Percentiles rank a stretch among this genome's conserved stretches.
phyloP scores from a whole-genome alignment of 2,888 invertebrate species.

The Hipparchia sbordonii region DNA sequence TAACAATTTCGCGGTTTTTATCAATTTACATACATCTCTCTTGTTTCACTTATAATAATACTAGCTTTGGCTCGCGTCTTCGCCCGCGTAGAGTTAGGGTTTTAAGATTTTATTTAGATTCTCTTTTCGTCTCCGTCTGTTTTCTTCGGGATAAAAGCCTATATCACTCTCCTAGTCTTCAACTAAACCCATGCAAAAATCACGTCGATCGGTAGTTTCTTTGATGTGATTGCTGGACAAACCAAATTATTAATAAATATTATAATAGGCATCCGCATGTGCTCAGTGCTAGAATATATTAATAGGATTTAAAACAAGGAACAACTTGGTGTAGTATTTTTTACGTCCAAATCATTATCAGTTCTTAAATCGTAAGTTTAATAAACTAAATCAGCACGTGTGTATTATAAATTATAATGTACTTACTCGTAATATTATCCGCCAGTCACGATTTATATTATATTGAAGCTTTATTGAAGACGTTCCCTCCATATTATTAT shows the following conservation, averaged over 20 bases:
- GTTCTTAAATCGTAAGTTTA: neutral
- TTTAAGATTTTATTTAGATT: no score
- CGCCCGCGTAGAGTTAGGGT: no score
- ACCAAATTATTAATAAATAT: no score
- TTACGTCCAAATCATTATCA: neutral
- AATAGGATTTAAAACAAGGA: neutral
- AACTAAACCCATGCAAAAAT: no score
- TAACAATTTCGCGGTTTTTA: neutral
- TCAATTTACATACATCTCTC: conserved; percentile 4
- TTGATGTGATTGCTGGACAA: no score
- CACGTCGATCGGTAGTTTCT: no score
- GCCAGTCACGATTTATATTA: neutral
- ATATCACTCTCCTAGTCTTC: no score
- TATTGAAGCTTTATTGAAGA: neutral
- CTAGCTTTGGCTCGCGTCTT: no score
- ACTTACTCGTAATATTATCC: neutral
- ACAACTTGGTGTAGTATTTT: neutral
- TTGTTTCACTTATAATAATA: no score
- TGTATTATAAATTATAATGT: neutral
- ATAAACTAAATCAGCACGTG: neutral
- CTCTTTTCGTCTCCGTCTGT: no score
- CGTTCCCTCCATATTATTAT: no score
- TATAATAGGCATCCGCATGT: neutral
- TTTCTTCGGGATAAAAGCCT: no score
- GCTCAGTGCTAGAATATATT: neutral